A percentile compares a stretch with the other conserved stretches of the same genome.
phyloP scores from a whole-genome alignment of 2,113 vertebrate genomes.

The Pseudorhombus dupliciocellatus region DNA sequence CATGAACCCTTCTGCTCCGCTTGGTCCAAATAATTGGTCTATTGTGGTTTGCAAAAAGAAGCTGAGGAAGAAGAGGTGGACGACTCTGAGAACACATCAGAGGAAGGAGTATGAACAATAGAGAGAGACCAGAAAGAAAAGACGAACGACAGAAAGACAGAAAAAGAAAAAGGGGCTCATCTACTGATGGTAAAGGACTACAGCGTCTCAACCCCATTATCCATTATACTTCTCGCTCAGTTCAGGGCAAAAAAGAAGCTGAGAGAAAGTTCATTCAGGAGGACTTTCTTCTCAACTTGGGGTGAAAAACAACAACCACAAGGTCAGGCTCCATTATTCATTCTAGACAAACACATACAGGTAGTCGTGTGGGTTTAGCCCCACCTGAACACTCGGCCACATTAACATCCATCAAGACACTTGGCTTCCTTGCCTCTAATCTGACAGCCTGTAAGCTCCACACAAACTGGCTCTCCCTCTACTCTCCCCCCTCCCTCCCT shows the following conservation, averaged over 20 bases:
- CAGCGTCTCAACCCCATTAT: not conserved
- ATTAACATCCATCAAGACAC: slow-evolving; percentile 44
- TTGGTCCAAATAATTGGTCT: slow-evolving; percentile 66
- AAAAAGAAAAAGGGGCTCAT: slow-evolving; percentile 2
- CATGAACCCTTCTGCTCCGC: slow-evolving; percentile 62
- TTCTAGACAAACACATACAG: not conserved
- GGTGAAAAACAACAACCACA: not conserved
- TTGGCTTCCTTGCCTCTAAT: slow-evolving; percentile 22
- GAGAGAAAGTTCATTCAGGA: too few relatives aligned
- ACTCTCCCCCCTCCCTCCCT: slow-evolving; percentile 10
- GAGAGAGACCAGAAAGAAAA: not conserved
- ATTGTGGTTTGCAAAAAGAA: slow-evolving; percentile 42
- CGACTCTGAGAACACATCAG: slow-evolving; percentile 13
- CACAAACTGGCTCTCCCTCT: slow-evolving; percentile 28
- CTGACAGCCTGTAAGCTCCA: slow-evolving; percentile 35
- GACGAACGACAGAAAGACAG: too few relatives aligned
- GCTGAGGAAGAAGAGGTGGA: slow-evolving; percentile 29
- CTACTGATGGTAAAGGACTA: not conserved
- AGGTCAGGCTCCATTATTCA: not conserved
- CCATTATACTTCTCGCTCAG: not conserved
- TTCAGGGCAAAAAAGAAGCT: too few relatives aligned
- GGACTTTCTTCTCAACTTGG: too few relatives aligned
- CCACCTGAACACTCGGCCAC: not conserved
- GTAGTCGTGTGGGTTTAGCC: slow-evolving; percentile 16
- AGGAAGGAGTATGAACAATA: slow-evolving; percentile 21